Evolutionary conservation across 2,888 invertebrate genomes (phyloP).

Genomic region (Hermaeophaga mercurialis): DNA sequence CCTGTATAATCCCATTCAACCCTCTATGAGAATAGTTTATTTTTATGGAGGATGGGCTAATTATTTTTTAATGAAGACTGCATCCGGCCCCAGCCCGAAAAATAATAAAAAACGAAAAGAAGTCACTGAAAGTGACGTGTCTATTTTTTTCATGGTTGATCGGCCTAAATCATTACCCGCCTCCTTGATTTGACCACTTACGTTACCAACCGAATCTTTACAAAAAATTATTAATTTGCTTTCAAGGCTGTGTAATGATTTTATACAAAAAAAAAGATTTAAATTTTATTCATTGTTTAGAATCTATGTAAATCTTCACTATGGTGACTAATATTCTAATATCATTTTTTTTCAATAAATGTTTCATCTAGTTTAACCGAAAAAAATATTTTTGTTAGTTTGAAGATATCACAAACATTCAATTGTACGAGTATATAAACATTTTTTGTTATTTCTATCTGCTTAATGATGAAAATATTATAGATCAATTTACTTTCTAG

Average conservation of each 20-base stretch:
- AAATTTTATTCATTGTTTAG: too few species aligned
- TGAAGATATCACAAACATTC: too few species aligned
- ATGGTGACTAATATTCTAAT: too few species aligned
- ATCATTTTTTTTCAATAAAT: too few species aligned
- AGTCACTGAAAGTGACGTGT: conserved; percentile 33
- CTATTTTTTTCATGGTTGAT: conserved; percentile 30
- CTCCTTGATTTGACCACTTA: conserved; percentile 3
- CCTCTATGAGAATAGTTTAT: conserved; percentile 29
- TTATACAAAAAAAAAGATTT: conserved; percentile 24
- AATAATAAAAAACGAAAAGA: conserved; percentile 13
- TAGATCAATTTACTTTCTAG: too few species aligned
- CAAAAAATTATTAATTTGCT: conserved; percentile 6
- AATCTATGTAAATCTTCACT: too few species aligned
- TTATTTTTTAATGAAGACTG: conserved; percentile 42
- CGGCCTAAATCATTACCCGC: conserved; percentile 15
- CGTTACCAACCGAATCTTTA: neutral
- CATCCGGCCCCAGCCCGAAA: conserved; percentile 36
- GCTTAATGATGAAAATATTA: too few species aligned
- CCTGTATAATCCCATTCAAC: conserved; percentile 28
- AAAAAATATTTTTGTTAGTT: too few species aligned
- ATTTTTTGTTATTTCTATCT: too few species aligned
- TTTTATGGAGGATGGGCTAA: conserved; percentile 34
- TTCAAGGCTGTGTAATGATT: conserved; percentile 4
- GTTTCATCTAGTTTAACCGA: too few species aligned
- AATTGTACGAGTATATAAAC: too few species aligned